phyloP scores from a whole-genome alignment of 2,888 invertebrate species.

The Agapostemon virescens region DNA sequence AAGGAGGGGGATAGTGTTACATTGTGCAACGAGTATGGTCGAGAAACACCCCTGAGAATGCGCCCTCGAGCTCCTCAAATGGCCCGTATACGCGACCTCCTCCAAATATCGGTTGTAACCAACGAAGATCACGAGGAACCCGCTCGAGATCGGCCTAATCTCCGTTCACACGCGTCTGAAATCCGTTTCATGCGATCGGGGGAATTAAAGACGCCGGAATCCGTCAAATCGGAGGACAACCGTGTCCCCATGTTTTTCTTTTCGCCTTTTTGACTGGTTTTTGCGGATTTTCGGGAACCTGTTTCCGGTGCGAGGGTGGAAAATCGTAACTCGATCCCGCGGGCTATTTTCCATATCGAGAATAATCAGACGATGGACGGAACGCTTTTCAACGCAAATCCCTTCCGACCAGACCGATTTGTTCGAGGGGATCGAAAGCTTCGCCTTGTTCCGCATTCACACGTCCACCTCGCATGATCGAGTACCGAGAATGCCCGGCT shows the following conservation, averaged over 20 bases:
- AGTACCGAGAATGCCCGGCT: constrained; percentile 15
- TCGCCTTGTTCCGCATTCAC: constrained; percentile 31
- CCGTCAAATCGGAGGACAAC: no score
- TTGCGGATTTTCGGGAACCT: not conserved
- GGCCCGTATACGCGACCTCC: constrained; percentile 78
- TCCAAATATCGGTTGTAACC: constrained; percentile 75
- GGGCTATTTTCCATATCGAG: constrained; percentile 21
- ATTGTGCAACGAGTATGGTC: constrained; percentile 79
- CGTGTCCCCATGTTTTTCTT: not conserved
- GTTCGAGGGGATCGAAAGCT: constrained; percentile 12
- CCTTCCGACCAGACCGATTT: constrained; percentile 27
- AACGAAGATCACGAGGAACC: constrained; percentile 39
- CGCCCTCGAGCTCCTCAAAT: constrained; percentile 74
- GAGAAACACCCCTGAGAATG: constrained; percentile 78
- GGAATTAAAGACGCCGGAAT: not conserved
- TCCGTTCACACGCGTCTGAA: constrained; percentile 15
- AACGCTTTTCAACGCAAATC: constrained; percentile 35
- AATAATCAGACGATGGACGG: constrained; percentile 22
- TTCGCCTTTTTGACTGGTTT: not conserved
- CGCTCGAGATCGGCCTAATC: constrained; percentile 38
- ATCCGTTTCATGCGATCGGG: not conserved
- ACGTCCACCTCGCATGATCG: constrained; percentile 48
- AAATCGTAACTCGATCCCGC: constrained; percentile 34
- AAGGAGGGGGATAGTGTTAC: constrained; percentile 77
- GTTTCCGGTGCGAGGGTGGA: constrained; percentile 27